Conservation (phyloP, 1,140 invertebrate genomes). For the Parasteatoda tepidariorum region DNA sequence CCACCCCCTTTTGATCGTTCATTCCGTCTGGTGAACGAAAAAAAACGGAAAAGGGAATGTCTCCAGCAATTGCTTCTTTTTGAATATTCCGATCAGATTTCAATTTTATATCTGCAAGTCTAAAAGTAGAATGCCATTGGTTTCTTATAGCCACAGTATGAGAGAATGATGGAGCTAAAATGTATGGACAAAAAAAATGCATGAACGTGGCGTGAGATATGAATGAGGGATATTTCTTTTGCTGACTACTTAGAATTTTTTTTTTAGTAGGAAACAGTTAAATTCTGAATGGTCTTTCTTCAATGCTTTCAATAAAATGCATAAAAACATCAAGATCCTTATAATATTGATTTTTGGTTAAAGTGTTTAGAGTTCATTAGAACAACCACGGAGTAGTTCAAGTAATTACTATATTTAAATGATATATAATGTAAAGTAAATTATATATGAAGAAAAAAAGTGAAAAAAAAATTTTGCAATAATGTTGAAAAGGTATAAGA, state of each 20-base stretch:
- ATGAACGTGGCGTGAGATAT: constrained; percentile 25
- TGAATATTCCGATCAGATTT: constrained; percentile 59
- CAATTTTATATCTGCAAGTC: constrained; percentile 51
- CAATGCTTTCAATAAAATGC: too few relatives aligned
- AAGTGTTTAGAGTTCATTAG: too few relatives aligned
- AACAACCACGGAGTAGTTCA: too few relatives aligned
- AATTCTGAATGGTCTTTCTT: too few relatives aligned
- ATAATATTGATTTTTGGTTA: too few relatives aligned
- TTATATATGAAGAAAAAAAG: too few relatives aligned
- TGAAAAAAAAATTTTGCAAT: too few relatives aligned
- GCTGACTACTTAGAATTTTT: constrained; percentile 4
- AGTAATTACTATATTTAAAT: too few relatives aligned
- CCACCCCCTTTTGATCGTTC: neutral
- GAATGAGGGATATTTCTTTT: neutral
- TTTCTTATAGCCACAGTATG: constrained; percentile 18
- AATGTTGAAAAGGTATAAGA: too few relatives aligned
- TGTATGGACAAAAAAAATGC: constrained; percentile 34
- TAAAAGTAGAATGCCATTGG: neutral
- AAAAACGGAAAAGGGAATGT: neutral
- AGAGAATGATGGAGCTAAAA: constrained; percentile 26
- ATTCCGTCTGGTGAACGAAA: neutral
- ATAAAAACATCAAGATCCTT: too few relatives aligned
- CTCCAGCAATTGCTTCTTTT: constrained; percentile 47
- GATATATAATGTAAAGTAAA: too few relatives aligned
- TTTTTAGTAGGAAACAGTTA: too few relatives aligned